Percentiles rank a stretch among this genome's conserved stretches.
Conservation (phyloP, 2,113 vertebrate genomes). For the Diadophis punctatus region DNA sequence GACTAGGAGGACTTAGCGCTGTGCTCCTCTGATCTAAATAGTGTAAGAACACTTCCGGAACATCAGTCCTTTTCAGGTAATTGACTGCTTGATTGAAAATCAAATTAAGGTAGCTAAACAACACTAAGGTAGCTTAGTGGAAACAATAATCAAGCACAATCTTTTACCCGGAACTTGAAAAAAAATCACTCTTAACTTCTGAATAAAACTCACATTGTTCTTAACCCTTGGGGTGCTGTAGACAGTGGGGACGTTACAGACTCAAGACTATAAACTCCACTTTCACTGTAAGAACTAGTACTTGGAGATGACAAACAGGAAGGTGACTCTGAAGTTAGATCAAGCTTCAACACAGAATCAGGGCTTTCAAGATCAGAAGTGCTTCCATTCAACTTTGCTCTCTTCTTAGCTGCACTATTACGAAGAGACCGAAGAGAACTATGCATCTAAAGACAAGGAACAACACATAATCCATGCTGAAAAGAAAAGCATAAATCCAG, state of each 20-base stretch:
- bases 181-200: too few species aligned
- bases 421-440: slow-evolving; percentile 83
- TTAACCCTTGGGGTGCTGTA: slow-evolving; percentile 60
- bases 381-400: slow-evolving; percentile 78
- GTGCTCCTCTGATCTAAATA: neutral
- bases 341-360: slow-evolving; percentile 73
- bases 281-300: slow-evolving; percentile 75
- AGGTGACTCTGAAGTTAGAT: slow-evolving; percentile 67
- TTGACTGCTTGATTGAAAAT: neutral
- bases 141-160: neutral
- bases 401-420: slow-evolving; percentile 89
- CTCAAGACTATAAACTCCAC: slow-evolving; percentile 75
- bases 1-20: neutral
- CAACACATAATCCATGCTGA: rapidly evolving
- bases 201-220: slow-evolving; percentile 54
- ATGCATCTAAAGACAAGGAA: slow-evolving; percentile 77
- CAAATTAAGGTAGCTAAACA: neutral
- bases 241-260: slow-evolving; percentile 69
- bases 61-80: neutral
- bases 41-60: neutral
- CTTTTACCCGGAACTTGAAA: neutral
- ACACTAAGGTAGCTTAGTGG: too few species aligned
- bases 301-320: slow-evolving; percentile 72
- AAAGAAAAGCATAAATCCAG: rapidly evolving
- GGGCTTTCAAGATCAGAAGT: slow-evolving; percentile 80